These are phyloP conservation scores for Apogon talboti DNA, from an alignment of 2,797 vertebrate species.

Conservation along the genomic window DNA sequence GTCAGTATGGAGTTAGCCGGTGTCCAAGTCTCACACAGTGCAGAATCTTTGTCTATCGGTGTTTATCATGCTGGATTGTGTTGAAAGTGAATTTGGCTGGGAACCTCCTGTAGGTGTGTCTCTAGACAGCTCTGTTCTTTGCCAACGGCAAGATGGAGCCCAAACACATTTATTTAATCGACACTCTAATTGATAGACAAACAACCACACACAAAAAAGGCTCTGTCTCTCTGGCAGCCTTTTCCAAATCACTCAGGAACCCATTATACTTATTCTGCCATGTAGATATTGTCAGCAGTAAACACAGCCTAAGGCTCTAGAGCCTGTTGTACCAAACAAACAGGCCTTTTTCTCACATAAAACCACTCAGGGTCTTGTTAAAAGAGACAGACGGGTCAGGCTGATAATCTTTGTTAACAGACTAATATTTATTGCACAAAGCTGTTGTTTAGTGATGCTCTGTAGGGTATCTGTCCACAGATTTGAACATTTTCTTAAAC, in stretches of 20 bases:
- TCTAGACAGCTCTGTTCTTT: slow-evolving; percentile 43
- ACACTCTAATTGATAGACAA: slow-evolving; percentile 58
- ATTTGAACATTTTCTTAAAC: no score
- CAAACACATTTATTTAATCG: slow-evolving; percentile 53
- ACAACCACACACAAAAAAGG: slow-evolving; percentile 32
- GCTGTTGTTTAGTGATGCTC: not conserved
- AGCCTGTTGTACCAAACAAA: slow-evolving; percentile 42
- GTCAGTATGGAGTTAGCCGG: slow-evolving; percentile 29
- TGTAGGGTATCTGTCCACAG: no score
- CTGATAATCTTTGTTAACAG: slow-evolving; percentile 24
- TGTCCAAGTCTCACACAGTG: slow-evolving; percentile 20
- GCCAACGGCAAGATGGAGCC: slow-evolving; percentile 47
- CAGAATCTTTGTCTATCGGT: slow-evolving; percentile 25
- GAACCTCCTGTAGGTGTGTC: slow-evolving; percentile 45
- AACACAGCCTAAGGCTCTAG: slow-evolving; percentile 44
- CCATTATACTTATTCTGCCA: slow-evolving; percentile 53
- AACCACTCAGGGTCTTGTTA: slow-evolving; percentile 43
- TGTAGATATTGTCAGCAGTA: slow-evolving; percentile 52
- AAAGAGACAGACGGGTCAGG: slow-evolving; percentile 18
- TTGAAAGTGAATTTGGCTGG: slow-evolving; percentile 49
- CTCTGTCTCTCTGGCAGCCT: slow-evolving; percentile 31
- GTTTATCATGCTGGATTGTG: slow-evolving; percentile 30
- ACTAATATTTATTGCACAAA: slow-evolving; percentile 3
- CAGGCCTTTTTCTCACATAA: slow-evolving; percentile 13
- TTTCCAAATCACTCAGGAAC: slow-evolving; percentile 56